Percentiles rank a stretch among this genome's conserved stretches.
Evolutionary conservation across 2,888 invertebrate genomes (phyloP).

Genomic region (Clunio marinus): DNA sequence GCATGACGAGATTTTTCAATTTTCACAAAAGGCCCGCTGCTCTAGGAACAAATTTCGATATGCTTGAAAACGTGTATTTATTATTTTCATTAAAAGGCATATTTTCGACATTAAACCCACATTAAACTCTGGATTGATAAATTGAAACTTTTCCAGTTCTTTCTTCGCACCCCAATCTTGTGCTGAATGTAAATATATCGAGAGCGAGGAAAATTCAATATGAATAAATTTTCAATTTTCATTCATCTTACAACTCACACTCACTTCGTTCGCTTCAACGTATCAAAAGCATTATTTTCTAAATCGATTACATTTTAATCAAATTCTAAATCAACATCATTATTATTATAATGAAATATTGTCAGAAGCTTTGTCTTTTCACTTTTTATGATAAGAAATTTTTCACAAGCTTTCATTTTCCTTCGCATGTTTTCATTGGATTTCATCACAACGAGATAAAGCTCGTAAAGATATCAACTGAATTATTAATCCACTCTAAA

Average conservation of each 20-base stretch:
- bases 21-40: too few relatives aligned
- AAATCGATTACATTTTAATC: slow-evolving; percentile 33
- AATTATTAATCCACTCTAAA: too few relatives aligned
- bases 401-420: too few relatives aligned
- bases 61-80: neutral
- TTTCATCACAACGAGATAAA: too few relatives aligned
- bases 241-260: neutral
- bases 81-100: slow-evolving; percentile 7
- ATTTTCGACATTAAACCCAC: slow-evolving; percentile 5
- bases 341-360: slow-evolving; percentile 35
- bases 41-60: neutral
- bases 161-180: neutral
- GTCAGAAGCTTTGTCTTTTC: slow-evolving; percentile 1
- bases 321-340: slow-evolving; percentile 37
- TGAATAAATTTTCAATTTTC: neutral
- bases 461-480: too few relatives aligned
- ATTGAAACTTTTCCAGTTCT: neutral
- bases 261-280: neutral
- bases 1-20: slow-evolving; percentile 10
- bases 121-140: slow-evolving; percentile 8
- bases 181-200: neutral
- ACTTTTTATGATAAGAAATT: too few relatives aligned
- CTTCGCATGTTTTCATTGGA: too few relatives aligned
- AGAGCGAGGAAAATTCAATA: neutral
- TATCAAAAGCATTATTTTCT: slow-evolving; percentile 17